Evolutionary conservation across 2,888 invertebrate genomes (phyloP).

Genomic region (Nephrocerus scutellatus): DNA sequence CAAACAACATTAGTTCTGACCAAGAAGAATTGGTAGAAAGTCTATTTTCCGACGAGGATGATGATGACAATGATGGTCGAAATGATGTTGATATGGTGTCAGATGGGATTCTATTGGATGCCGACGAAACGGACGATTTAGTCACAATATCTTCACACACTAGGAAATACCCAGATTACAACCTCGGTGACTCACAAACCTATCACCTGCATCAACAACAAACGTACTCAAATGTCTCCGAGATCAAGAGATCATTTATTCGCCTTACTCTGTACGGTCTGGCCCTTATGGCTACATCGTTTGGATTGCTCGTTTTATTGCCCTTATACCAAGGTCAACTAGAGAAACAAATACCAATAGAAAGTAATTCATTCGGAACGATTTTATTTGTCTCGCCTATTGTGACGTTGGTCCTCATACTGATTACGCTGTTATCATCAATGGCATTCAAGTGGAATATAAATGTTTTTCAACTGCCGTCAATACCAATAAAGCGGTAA

Average conservation of each 20-base stretch:
- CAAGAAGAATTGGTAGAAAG: slow-evolving; percentile 29
- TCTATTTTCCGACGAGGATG: slow-evolving; percentile 26
- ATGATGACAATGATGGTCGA: slow-evolving; percentile 23
- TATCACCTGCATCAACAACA: too few relatives aligned
- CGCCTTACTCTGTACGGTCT: too few relatives aligned
- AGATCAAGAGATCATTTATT: too few relatives aligned
- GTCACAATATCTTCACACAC: slow-evolving; percentile 23
- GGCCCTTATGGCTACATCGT: too few relatives aligned
- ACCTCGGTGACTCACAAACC: too few relatives aligned
- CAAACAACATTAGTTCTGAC: too few relatives aligned
- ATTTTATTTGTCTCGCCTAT: slow-evolving; percentile 27
- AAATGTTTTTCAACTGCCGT: slow-evolving; percentile 26
- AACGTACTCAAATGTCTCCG: too few relatives aligned
- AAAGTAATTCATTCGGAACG: slow-evolving; percentile 27
- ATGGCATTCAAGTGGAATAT: slow-evolving; percentile 28
- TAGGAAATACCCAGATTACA: too few relatives aligned
- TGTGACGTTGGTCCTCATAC: slow-evolving; percentile 24
- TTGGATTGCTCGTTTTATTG: too few relatives aligned
- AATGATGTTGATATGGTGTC: slow-evolving; percentile 20
- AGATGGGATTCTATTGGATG: slow-evolving; percentile 21
- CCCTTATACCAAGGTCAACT: too few relatives aligned
- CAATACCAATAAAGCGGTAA: slow-evolving; percentile 27
- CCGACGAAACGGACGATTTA: slow-evolving; percentile 23
- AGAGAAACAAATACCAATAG: too few relatives aligned
- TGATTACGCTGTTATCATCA: slow-evolving; percentile 22